Conservation (phyloP, 2,113 vertebrate genomes). For the Triplophysa rosa region DNA sequence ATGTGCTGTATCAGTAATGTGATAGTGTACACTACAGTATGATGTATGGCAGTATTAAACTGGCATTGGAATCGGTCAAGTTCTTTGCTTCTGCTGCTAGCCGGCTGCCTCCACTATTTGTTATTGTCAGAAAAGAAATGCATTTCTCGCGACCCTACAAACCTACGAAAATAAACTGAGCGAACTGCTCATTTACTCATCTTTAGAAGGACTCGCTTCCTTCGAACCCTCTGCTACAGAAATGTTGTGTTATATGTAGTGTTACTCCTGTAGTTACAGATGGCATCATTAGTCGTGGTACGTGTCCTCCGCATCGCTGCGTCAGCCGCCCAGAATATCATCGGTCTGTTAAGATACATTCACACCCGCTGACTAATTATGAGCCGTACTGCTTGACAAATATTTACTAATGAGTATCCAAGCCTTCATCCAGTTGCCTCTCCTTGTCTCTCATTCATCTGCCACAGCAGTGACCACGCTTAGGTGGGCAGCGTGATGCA, state of each 20-base stretch:
- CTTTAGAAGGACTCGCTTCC: neutral
- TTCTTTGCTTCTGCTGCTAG: neutral
- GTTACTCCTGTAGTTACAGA: slow-evolving; percentile 54
- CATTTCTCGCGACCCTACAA: neutral
- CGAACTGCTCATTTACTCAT: slow-evolving; percentile 5
- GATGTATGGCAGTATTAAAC: slow-evolving; percentile 27
- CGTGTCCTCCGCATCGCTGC: slow-evolving; percentile 37
- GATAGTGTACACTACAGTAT: neutral
- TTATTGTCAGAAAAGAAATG: neutral
- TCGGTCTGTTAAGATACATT: slow-evolving; percentile 34
- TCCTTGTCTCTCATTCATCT: slow-evolving; percentile 22
- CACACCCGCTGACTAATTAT: slow-evolving; percentile 47
- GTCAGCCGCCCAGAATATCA: slow-evolving; percentile 48
- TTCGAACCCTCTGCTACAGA: neutral
- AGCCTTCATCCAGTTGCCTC: slow-evolving; percentile 22
- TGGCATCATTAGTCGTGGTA: slow-evolving; percentile 45
- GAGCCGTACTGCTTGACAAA: slow-evolving; percentile 42
- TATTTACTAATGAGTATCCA: slow-evolving; percentile 45
- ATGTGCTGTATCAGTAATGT: slow-evolving; percentile 4
- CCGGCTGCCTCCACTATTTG: neutral
- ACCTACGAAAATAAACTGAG: neutral
- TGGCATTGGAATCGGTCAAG: slow-evolving; percentile 5
- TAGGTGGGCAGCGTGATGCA: slow-evolving; percentile 45
- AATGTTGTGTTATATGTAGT: slow-evolving; percentile 20
- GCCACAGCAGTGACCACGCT: slow-evolving; percentile 11